phyloP scores from a whole-genome alignment of 2,888 invertebrate species.

The Apodemia duryi region DNA sequence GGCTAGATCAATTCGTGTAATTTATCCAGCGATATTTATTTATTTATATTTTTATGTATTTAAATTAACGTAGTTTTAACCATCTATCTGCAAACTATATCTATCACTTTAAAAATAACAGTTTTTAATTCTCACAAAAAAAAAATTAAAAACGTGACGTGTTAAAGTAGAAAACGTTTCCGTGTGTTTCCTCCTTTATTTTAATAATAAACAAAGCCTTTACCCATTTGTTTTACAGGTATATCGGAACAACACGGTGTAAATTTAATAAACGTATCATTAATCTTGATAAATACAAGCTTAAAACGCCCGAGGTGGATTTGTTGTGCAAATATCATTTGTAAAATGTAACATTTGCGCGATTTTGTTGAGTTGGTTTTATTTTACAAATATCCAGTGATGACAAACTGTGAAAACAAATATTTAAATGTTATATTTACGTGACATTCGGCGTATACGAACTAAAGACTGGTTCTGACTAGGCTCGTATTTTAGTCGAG shows the following conservation, averaged over 20 bases:
- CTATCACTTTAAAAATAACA: no score
- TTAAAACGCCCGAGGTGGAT: constrained; percentile 10
- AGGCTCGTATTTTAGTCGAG: no score
- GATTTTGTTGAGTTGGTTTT: constrained; percentile 2
- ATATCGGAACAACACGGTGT: constrained; percentile 26
- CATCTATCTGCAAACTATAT: no score
- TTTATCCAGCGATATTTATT: neutral
- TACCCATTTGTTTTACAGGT: constrained; percentile 29
- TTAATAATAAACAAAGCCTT: constrained; percentile 34
- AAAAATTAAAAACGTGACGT: no score
- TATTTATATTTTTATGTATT: no score
- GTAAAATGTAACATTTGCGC: constrained; percentile 2
- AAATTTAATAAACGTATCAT: constrained; percentile 31
- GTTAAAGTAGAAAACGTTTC: no score
- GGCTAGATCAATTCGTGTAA: neutral
- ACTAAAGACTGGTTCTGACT: no score
- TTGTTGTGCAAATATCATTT: constrained; percentile 12
- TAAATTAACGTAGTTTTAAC: no score
- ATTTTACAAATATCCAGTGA: neutral
- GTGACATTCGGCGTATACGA: no score
- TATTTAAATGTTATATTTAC: no score
- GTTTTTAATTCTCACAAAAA: no score
- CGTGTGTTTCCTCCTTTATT: constrained; percentile 27
- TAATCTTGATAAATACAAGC: constrained; percentile 28
- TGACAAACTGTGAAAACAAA: no score